A percentile compares a stretch with the other conserved stretches of the same genome.
phyloP scores from a whole-genome alignment of 2,797 vertebrate species.

The Chaunax sp. region DNA sequence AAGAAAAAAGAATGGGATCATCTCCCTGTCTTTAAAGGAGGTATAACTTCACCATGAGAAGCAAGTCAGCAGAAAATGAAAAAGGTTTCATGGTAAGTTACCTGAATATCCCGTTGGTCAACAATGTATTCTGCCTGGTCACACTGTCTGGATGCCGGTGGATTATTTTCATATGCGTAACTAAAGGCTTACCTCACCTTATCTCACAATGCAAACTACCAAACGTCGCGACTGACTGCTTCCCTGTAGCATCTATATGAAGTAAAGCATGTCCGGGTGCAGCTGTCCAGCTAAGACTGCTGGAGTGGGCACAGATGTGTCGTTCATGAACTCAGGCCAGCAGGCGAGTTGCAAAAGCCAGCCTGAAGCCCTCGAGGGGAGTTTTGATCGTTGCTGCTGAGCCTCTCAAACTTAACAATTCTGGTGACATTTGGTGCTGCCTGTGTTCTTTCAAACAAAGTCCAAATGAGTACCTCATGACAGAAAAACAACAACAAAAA shows the following conservation, averaged over 20 bases:
- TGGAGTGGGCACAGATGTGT: constrained; percentile 66
- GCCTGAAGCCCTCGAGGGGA: constrained; percentile 26
- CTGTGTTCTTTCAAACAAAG: neutral
- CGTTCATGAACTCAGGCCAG: constrained; percentile 49
- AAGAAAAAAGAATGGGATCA: constrained; percentile 62
- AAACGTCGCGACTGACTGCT: constrained; percentile 46
- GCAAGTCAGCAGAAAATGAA: neutral
- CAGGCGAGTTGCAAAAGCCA: constrained; percentile 43
- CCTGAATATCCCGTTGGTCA: constrained; percentile 3
- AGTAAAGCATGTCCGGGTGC: constrained; percentile 48
- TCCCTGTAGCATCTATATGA: constrained; percentile 33
- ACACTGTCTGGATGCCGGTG: neutral
- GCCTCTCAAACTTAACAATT: constrained; percentile 15
- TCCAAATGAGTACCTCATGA: neutral
- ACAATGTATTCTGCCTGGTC: neutral
- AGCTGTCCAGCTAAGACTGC: constrained; percentile 57
- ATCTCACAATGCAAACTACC: constrained; percentile 27
- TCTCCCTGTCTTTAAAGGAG: constrained; percentile 63
- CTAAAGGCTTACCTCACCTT: constrained; percentile 18
- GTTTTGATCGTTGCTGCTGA: constrained; percentile 15
- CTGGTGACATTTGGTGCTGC: neutral
- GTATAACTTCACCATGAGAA: constrained; percentile 43
- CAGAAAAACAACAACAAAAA: neutral
- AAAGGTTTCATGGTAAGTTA: neutral
- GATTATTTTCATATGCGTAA: neutral